Base-by-base conservation (phyloP, 2,888 invertebrate species). In the Melinaea marsaeus region DNA sequence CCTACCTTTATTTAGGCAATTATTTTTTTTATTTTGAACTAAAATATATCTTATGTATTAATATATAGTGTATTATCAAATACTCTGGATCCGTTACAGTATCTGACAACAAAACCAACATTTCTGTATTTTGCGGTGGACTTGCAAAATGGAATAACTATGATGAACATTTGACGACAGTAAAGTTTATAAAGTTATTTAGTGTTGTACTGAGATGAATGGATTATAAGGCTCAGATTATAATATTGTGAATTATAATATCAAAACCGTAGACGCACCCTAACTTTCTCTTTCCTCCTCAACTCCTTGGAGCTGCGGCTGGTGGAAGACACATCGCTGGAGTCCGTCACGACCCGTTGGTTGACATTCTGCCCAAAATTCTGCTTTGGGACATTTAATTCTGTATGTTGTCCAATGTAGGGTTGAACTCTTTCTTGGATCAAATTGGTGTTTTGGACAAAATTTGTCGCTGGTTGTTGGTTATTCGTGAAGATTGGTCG, bases 291-390 rank as follows among this genome's bases (percentile, higher is more conserved):
- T 51, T 74, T 79, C 61, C 71, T 65, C 13, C 71, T 63, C 54
- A 65, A 69, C 45, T 80, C 78, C 9, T 60, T 62, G 5, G 65
- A 63, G 58, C 71, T 73, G 35, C 73, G 73, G 56, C 78, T 83
- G 67, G 75, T 81, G 45, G 81, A 82, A 3, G 82, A 75, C 2
- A 79, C 64, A 13, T 83, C 83, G 62, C 79, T 81, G 58, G 75
- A 71, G 59, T 76, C 77, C 0, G 71, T 37, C 13, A 60, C 61
- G 55, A 59, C 32, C 55, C 60, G 13, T 56, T 55, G 60, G 11
- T 55, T 45, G 1, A 63, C 60, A 46, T 60, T 63, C 54, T 63
- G 63, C 6, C 60, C 57, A 22, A 63, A 66, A 42, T 58, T 63
- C 32, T 65, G 63, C 55, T 54, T 63, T 2, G 11, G 7, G 2